Percentiles rank a stretch among this genome's conserved stretches.
These are phyloP conservation scores for Drosophila cognata DNA, from an alignment of 2,888 invertebrate species.

Conservation along the genomic window DNA sequence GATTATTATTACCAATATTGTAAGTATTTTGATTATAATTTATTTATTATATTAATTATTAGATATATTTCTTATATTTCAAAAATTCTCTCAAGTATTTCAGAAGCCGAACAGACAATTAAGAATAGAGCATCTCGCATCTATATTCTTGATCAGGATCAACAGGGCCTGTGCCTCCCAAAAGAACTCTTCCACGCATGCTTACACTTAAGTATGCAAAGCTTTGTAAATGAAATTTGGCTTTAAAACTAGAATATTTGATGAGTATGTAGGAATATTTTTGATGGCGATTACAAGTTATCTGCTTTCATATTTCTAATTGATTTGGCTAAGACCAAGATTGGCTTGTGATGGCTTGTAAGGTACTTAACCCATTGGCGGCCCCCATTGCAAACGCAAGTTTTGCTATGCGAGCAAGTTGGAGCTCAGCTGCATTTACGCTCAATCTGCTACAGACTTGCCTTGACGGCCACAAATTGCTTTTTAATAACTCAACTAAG, in stretches of 20 bases:
- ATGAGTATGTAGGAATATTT: neutral
- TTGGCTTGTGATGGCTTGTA: slow-evolving; percentile 25
- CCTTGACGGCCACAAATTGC: slow-evolving; percentile 78
- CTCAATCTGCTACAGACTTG: slow-evolving; percentile 76
- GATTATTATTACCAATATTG: neutral
- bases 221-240: neutral
- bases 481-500: slow-evolving; percentile 79
- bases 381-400: slow-evolving; percentile 11
- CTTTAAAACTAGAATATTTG: neutral
- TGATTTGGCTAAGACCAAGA: slow-evolving; percentile 13
- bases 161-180: neutral
- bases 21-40: too few species aligned
- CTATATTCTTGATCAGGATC: neutral
- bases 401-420: slow-evolving; percentile 52
- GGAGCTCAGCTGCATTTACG: slow-evolving; percentile 68
- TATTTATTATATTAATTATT: neutral
- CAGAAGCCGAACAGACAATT: neutral
- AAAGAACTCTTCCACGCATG: neutral
- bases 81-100: neutral
- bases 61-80: neutral
- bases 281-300: neutral
- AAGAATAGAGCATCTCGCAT: neutral
- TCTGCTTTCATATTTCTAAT: slow-evolving; percentile 8
- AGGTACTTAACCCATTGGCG: slow-evolving; percentile 26
- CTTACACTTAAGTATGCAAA: neutral